phyloP scores from a whole-genome alignment of 1,140 invertebrate genomes.

The Philopotamus ludificatus region DNA sequence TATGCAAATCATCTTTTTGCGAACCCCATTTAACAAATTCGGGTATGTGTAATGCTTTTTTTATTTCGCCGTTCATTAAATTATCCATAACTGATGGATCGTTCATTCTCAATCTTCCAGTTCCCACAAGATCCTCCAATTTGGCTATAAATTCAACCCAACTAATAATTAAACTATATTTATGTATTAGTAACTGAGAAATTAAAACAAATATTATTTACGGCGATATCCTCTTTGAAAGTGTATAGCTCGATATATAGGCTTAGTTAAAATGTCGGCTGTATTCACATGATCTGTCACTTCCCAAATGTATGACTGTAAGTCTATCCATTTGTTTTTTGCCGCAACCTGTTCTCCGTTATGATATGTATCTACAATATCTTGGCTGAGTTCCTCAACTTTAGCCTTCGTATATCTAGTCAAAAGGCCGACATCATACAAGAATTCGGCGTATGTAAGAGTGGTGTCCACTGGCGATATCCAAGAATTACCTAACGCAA shows the following conservation, averaged over 20 bases:
- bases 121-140: too few relatives aligned
- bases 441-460: constrained; percentile 74
- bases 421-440: constrained; percentile 63
- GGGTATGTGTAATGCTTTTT: constrained; percentile 62
- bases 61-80: constrained; percentile 74
- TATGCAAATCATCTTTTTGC: constrained; percentile 61
- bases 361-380: constrained; percentile 57
- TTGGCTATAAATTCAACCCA: too few relatives aligned
- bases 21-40: constrained; percentile 62
- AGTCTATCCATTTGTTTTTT: constrained; percentile 61
- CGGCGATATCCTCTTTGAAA: too few relatives aligned
- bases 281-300: background rate
- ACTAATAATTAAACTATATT: too few relatives aligned
- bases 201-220: too few relatives aligned
- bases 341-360: constrained; percentile 58
- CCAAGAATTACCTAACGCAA: constrained; percentile 83
- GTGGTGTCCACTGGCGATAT: constrained; percentile 81
- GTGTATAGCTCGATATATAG: too few relatives aligned
- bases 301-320: constrained; percentile 52
- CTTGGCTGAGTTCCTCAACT: constrained; percentile 55
- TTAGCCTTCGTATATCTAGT: constrained; percentile 59
- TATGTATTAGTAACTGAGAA: too few relatives aligned
- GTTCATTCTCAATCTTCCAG: too few relatives aligned
- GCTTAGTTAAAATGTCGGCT: too few relatives aligned
- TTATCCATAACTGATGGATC: constrained; percentile 42